These are phyloP conservation scores for Piprites chloris DNA, from an alignment of 2,113 vertebrate species.

Conservation along the genomic window DNA sequence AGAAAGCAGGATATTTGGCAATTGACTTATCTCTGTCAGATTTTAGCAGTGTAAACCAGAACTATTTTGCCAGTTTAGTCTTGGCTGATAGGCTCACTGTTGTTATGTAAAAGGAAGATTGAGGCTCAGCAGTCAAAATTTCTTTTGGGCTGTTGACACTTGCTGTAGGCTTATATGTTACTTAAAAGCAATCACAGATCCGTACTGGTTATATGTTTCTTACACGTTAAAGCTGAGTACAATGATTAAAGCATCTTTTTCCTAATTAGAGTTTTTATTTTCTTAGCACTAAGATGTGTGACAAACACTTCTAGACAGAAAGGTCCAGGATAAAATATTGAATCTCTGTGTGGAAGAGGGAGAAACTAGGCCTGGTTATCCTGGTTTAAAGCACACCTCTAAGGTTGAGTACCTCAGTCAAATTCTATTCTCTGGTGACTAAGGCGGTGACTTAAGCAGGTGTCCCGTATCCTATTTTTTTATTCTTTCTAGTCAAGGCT, in stretches of 20 bases:
- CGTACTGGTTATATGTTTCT: not conserved
- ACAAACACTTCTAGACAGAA: not conserved
- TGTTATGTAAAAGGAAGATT: not conserved
- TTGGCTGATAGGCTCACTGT: not conserved
- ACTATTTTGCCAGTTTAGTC: not conserved
- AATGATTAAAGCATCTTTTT: not conserved
- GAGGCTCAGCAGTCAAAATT: not conserved
- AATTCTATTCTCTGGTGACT: not conserved
- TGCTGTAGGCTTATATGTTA: not conserved
- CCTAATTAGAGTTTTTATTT: not conserved
- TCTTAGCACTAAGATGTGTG: not conserved
- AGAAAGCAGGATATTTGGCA: not conserved
- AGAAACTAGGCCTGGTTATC: not conserved
- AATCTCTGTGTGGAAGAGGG: not conserved
- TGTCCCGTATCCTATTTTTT: not conserved
- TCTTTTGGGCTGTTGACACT: not conserved
- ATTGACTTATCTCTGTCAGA: not conserved
- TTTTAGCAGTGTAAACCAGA: not conserved
- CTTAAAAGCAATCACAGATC: not conserved
- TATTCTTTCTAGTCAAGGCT: not conserved
- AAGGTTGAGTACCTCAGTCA: not conserved
- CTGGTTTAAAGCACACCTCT: not conserved
- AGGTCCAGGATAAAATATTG: not conserved
- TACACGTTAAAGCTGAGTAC: not conserved
- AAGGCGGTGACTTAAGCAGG: not conserved